A percentile compares a stretch with the other conserved stretches of the same genome.
Conservation (phyloP, 2,797 vertebrate species). For the Helostoma temminkii region DNA sequence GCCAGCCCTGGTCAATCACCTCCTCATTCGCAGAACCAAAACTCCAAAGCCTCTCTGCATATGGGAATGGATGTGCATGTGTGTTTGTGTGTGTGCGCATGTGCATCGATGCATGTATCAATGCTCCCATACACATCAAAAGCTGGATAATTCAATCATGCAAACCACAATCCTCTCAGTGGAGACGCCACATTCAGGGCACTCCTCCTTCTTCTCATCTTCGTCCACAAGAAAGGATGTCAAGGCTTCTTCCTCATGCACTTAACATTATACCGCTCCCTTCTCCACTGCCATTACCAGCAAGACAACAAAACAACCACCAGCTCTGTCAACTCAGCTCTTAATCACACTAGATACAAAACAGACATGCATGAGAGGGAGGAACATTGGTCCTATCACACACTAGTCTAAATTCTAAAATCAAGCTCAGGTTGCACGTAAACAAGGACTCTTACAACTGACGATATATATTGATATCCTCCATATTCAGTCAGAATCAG, state of each 20-base stretch:
- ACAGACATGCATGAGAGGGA: conserved; percentile 51
- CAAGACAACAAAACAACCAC: conserved; percentile 75
- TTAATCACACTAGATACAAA: conserved; percentile 73
- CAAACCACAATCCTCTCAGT: conserved; percentile 73
- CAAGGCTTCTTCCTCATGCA: conserved; percentile 68
- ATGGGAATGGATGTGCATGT: conserved; percentile 11
- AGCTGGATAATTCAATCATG: conserved; percentile 79
- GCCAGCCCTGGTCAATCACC: conserved; percentile 65
- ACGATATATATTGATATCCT: conserved; percentile 28
- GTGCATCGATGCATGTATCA: conserved; percentile 54
- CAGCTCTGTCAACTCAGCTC: conserved; percentile 65
- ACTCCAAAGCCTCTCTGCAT: conserved; percentile 43
- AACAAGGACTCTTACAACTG: conserved; percentile 26
- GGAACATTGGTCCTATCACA: conserved; percentile 45
- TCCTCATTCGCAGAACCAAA: conserved; percentile 66
- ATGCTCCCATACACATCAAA: conserved; percentile 76
- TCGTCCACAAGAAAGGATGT: conserved; percentile 76
- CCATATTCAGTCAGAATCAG: too few species aligned
- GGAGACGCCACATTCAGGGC: conserved; percentile 70
- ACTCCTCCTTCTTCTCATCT: conserved; percentile 58
- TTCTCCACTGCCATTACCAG: conserved; percentile 66
- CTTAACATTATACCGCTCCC: conserved; percentile 66
- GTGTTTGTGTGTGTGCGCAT: neutral
- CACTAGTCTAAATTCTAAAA: conserved; percentile 38
- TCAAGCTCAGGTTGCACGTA: conserved; percentile 18